These are phyloP conservation scores for Gymnothorax reevesii DNA, from an alignment of 2,797 vertebrate species.

Conservation along the genomic window DNA sequence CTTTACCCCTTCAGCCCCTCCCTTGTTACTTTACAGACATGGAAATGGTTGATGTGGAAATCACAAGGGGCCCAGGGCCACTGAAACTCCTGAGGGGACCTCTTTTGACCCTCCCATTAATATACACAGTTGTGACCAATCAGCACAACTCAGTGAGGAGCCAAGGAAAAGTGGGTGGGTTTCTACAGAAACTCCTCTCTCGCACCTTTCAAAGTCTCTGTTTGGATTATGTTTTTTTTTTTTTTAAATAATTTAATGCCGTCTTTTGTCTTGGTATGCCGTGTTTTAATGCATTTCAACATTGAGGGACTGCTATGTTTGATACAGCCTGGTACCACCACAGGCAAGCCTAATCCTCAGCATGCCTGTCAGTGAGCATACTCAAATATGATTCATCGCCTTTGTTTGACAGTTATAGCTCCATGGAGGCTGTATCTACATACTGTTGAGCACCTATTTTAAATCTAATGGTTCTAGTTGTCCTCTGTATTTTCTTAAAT, in stretches of 20 bases:
- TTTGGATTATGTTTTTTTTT: constrained; percentile 17
- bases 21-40: background rate
- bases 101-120: background rate
- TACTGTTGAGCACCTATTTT: background rate
- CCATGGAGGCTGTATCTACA: background rate
- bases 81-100: background rate
- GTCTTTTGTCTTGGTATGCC: background rate
- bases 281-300: constrained; percentile 27
- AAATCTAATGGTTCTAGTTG: background rate
- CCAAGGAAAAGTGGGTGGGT: background rate
- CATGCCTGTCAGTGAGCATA: background rate
- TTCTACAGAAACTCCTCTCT: background rate
- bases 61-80: background rate
- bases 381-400: background rate
- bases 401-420: background rate
- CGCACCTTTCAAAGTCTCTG: background rate
- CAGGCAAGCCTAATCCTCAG: background rate
- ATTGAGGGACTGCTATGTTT: background rate
- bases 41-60: background rate
- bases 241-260: background rate
- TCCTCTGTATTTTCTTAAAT: background rate
- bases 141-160: background rate
- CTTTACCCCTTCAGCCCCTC: background rate
- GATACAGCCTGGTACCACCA: background rate
- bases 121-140: background rate